Evolutionary conservation across 2,888 invertebrate genomes (phyloP).

Genomic region (Diplazon laetatorius): DNA sequence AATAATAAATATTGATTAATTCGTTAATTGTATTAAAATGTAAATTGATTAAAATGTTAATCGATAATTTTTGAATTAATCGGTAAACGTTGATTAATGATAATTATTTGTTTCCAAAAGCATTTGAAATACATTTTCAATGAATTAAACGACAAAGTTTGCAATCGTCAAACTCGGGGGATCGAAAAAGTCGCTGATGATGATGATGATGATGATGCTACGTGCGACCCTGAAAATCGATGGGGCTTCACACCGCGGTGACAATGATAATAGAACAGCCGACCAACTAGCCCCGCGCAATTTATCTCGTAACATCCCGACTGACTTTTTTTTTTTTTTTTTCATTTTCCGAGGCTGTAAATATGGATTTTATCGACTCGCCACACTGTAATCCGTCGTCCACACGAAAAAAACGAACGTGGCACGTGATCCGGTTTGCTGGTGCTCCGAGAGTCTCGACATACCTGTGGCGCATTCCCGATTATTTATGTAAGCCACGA

Average conservation of each 20-base stretch:
- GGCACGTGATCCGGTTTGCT: neutral
- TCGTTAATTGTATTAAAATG: no score
- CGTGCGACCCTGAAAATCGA: slow-evolving; percentile 51
- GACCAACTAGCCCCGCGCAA: slow-evolving; percentile 30
- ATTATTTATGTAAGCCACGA: slow-evolving; percentile 19
- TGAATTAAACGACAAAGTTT: no score
- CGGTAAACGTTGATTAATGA: no score
- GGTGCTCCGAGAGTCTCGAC: slow-evolving; percentile 26
- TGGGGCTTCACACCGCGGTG: slow-evolving; percentile 32
- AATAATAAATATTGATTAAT: no score
- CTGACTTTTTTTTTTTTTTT: neutral
- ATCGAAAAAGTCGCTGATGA: neutral
- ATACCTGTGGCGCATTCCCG: slow-evolving; percentile 49
- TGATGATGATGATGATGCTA: neutral
- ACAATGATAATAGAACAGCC: slow-evolving; percentile 54
- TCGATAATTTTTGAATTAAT: no score
- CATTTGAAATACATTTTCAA: no score
- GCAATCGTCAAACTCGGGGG: no score
- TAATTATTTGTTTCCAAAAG: no score
- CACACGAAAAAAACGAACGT: slow-evolving; percentile 16
- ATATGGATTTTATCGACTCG: no score
- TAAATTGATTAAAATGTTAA: no score
- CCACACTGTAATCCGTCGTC: neutral
- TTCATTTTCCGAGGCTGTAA: no score
- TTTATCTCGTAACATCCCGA: slow-evolving; percentile 32